Conservation (phyloP, 1,140 invertebrate genomes). For the Lepidurus couesii region DNA sequence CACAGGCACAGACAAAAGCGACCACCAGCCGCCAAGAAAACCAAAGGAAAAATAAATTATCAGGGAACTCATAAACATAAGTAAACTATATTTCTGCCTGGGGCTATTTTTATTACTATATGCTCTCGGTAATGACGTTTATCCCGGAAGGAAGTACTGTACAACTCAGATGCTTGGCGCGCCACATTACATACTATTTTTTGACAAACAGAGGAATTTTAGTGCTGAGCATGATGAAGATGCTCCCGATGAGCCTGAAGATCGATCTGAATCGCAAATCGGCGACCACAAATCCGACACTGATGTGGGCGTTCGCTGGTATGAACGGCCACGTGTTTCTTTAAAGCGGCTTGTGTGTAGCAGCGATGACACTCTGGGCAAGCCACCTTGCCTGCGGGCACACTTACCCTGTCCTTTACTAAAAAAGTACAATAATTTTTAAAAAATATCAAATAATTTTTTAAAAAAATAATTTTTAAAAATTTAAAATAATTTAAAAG, state of each 20-base stretch:
- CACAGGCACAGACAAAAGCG: too few relatives aligned
- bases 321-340: slow-evolving; percentile 43
- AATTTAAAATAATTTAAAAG: too few relatives aligned
- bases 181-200: too few relatives aligned
- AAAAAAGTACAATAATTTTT: not conserved
- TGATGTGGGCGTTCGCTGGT: slow-evolving; percentile 45
- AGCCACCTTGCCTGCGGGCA: slow-evolving; percentile 22
- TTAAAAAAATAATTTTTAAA: not conserved
- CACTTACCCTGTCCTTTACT: not conserved
- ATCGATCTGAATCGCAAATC: slow-evolving; percentile 21
- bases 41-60: too few relatives aligned
- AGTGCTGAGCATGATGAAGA: slow-evolving; percentile 10
- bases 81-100: too few relatives aligned
- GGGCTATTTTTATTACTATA: too few relatives aligned
- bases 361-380: slow-evolving; percentile 29
- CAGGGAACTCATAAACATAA: too few relatives aligned
- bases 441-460: not conserved
- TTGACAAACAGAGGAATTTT: not conserved
- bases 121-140: too few relatives aligned
- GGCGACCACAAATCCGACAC: slow-evolving; percentile 44
- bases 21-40: too few relatives aligned
- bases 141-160: too few relatives aligned
- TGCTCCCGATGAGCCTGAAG: slow-evolving; percentile 24
- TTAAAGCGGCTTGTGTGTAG: slow-evolving; percentile 38
- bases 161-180: not conserved